Percentiles rank a stretch among this genome's conserved stretches.
Conservation (phyloP, 1,140 invertebrate genomes). For the Drosophila oshimai region DNA sequence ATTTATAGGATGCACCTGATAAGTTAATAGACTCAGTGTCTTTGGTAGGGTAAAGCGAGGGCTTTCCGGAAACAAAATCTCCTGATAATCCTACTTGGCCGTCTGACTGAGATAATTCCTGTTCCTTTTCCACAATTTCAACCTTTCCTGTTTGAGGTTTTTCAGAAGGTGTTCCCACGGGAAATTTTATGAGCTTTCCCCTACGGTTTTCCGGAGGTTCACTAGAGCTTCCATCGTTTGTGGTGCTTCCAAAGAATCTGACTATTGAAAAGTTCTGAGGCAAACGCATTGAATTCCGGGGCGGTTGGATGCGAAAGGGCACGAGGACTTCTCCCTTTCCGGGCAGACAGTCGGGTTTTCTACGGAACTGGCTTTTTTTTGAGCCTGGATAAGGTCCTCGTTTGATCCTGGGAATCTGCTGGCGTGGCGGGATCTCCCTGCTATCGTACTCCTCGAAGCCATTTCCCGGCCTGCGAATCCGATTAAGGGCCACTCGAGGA, state of each 20-base stretch:
- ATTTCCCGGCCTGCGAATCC: background rate
- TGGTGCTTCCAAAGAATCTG: background rate
- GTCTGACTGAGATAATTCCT: background rate
- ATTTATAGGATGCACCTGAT: too few species aligned
- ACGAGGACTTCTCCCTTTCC: background rate
- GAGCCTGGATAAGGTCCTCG: background rate
- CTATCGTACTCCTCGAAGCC: background rate
- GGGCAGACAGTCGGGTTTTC: background rate
- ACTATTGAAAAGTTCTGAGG: background rate
- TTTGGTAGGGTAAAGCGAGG: background rate
- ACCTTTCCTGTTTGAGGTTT: background rate
- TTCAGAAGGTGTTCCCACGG: background rate
- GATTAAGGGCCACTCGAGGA: background rate
- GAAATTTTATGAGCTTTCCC: constrained; percentile 13
- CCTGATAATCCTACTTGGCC: background rate
- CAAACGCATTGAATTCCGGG: constrained; percentile 1
- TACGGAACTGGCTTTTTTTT: background rate
- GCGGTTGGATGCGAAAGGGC: constrained; percentile 8
- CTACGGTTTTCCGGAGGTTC: background rate
- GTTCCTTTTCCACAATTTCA: background rate
- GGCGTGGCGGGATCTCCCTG: background rate
- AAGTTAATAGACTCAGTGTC: background rate
- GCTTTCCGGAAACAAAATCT: too few species aligned
- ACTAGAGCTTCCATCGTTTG: background rate
- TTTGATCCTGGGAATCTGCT: background rate